Evolutionary conservation across 2,113 vertebrate species (phyloP), one percentile per base, ranked within the genome.

Genomic region (Sinocyclocheilus anshuiensis): DNA sequence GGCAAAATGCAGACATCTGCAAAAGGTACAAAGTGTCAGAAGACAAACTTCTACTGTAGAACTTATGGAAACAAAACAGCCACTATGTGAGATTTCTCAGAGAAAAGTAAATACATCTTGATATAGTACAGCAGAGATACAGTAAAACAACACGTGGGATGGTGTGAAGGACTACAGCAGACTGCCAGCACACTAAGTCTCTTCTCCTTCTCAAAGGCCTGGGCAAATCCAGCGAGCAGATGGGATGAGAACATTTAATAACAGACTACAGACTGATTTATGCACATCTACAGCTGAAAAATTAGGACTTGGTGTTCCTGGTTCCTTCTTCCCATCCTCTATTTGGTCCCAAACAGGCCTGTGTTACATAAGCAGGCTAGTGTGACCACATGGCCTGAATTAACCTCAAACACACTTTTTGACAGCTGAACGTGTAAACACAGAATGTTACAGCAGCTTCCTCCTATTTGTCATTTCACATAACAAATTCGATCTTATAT

Each of bases 291-390:
- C 11, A 13, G 26, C 13, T 20, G 42, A 53, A 53, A 71, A 13
- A 55, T 15, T 15, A 13, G 48, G 24, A n/a, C 12, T 48, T 45
- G 0, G 0, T 50, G 77, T 29, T 59, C 16, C 29, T 36, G 12
- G 55, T 71, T 39, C 9, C 72, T 76, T 42, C 29, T 50, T 6
- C 36, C 24, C 10, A 24, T n/a, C 50, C 16, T 71, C 16, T 53
- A 55, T 16, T 53, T n/a, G 29, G 65, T 59, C 36, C 24, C 67
- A 48, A 53, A n/a, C 77, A 67, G 67, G 69, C 69, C 45, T 33
- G 63, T 8, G 59, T 86, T 86, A 86, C 15, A 77, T 81, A 86
- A 86, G 11, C 15, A 10, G 26, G 74, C 33, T 7, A 63, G 29
- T 26, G 79, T 45, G 10, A 20, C 22, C 9, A 20, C 53, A 39